Percentiles rank a stretch among this genome's conserved stretches.
Conservation (phyloP, 2,797 vertebrate genomes). For the Acipenser transmontanus region DNA sequence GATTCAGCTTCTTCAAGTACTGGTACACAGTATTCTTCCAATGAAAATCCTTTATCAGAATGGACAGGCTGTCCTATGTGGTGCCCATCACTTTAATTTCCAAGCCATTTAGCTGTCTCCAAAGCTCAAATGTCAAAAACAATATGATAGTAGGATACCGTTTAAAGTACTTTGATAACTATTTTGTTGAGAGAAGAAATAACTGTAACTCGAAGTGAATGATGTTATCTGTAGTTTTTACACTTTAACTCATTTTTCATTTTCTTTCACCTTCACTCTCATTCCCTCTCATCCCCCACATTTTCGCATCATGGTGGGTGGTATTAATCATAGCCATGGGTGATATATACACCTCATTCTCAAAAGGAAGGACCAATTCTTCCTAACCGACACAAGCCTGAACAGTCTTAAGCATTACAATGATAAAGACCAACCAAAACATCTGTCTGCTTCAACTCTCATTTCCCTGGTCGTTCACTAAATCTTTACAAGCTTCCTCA, state of each 20-base stretch:
- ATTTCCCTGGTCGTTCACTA: no score
- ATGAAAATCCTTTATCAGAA: constrained; percentile 10
- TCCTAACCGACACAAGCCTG: no score
- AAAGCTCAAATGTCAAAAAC: constrained; percentile 38
- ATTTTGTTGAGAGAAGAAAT: neutral
- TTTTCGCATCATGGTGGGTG: neutral
- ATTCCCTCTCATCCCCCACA: neutral
- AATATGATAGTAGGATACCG: neutral
- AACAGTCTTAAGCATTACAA: no score
- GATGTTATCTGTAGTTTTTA: neutral
- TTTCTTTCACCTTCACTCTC: neutral
- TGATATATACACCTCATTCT: neutral
- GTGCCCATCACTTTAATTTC: constrained; percentile 31
- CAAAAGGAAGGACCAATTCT: neutral
- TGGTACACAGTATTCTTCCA: neutral
- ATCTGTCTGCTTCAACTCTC: no score
- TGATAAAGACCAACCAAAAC: no score
- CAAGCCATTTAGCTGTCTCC: constrained; percentile 34
- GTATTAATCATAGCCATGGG: neutral
- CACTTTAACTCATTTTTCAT: neutral
- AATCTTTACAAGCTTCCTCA: no score
- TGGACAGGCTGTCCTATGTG: constrained; percentile 25
- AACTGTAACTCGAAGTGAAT: neutral
- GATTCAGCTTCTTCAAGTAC: neutral
- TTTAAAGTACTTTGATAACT: neutral